Evolutionary conservation across 2,113 vertebrate genomes (phyloP).

Genomic region (Tympanuchus pallidicinctus): DNA sequence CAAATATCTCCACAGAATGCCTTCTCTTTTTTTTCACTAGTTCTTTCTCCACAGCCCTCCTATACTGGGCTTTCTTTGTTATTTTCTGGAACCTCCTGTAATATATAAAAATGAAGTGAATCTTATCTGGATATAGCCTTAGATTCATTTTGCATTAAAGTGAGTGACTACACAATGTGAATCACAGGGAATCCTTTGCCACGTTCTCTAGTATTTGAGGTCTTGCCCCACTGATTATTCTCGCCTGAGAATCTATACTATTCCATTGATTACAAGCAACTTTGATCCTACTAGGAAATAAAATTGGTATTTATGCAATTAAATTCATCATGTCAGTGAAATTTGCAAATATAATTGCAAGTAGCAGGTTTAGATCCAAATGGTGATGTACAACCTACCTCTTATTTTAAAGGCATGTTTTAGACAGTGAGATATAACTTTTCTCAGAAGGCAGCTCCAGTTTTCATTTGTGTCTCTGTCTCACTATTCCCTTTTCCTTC

Average conservation of each 20-base stretch:
- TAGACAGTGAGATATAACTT: background rate
- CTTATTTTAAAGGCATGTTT: background rate
- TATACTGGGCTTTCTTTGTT: background rate
- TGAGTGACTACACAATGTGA: background rate
- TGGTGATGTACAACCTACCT: background rate
- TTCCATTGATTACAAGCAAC: background rate
- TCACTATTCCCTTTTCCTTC: background rate
- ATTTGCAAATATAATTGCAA: background rate
- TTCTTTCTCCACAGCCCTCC: background rate
- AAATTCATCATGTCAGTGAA: background rate
- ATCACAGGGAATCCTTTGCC: background rate
- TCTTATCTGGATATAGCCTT: background rate
- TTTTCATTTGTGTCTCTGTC: background rate
- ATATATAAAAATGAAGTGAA: background rate
- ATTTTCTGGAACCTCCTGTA: background rate
- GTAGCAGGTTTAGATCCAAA: background rate
- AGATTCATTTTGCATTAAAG: background rate
- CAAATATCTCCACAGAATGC: background rate
- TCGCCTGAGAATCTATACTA: background rate
- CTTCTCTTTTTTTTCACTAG: background rate
- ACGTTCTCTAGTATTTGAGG: background rate
- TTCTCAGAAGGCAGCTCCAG: background rate
- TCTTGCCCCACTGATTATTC: background rate
- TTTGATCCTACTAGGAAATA: background rate
- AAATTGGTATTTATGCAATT: background rate